A percentile compares a stretch with the other conserved stretches of the same genome.
Evolutionary conservation across 23 tunicate species (phyloP).

Genomic region (Oikopleura dioica): DNA sequence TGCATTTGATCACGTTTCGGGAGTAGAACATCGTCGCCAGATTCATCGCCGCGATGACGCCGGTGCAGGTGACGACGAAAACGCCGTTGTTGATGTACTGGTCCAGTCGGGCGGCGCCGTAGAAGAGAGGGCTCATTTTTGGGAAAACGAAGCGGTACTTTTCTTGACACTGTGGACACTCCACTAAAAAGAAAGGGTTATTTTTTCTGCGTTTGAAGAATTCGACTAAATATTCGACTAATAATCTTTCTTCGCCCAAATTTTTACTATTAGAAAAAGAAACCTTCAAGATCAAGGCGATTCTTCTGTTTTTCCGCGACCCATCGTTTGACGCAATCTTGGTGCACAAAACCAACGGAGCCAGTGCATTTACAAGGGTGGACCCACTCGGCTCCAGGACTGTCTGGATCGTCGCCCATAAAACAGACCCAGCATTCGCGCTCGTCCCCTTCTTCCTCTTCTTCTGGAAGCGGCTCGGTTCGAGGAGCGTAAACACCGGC

Average conservation of each 20-base stretch:
- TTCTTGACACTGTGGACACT: constrained; percentile 8
- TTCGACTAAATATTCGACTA: no score
- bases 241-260: no score
- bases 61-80: no score
- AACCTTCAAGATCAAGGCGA: background rate
- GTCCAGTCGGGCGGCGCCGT: background rate
- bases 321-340: constrained; percentile 12
- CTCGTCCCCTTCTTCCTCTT: background rate
- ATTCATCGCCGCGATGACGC: no score
- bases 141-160: constrained; percentile 7
- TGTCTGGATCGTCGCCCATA: no score
- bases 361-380: background rate
- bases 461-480: background rate
- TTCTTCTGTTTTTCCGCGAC: constrained; percentile 2
- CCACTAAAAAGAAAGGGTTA: background rate
- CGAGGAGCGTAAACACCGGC: background rate
- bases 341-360: constrained; percentile 1
- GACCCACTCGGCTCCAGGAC: background rate
- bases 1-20: background rate
- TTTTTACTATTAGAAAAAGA: no score
- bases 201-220: background rate
- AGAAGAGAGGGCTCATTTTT: background rate
- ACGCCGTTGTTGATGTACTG: background rate
- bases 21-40: background rate
- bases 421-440: constrained; percentile 6